Conservation (phyloP, 2,797 vertebrate genomes). For the Hydrocynus forskahlii region DNA sequence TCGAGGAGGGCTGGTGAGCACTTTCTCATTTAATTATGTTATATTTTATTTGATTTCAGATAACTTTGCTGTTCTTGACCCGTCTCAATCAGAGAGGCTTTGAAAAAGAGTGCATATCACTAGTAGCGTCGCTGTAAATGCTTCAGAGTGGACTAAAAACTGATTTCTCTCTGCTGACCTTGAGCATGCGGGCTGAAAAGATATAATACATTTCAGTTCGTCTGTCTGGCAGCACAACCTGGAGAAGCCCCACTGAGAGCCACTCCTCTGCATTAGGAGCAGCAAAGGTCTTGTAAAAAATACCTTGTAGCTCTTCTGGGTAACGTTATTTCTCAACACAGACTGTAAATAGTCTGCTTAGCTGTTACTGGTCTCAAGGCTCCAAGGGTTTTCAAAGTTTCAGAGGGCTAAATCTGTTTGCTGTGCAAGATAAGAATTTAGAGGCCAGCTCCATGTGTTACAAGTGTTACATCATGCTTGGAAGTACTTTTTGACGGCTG, state of each 20-base stretch:
- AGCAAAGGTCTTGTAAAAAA: conserved; percentile 18
- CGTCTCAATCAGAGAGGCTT: neutral
- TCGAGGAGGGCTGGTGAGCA: conserved; percentile 86
- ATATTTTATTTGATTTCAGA: neutral
- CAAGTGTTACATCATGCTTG: neutral
- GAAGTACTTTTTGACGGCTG: neutral
- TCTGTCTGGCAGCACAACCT: conserved; percentile 4
- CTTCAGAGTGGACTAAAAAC: neutral
- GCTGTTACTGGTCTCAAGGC: neutral
- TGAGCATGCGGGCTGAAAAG: neutral
- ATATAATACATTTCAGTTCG: neutral
- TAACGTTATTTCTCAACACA: conserved; percentile 29
- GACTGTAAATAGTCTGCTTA: conserved; percentile 21
- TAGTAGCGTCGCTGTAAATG: neutral
- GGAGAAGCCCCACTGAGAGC: conserved; percentile 13
- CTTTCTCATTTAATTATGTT: neutral
- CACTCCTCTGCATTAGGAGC: conserved; percentile 4
- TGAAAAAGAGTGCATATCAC: neutral
- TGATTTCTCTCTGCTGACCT: neutral
- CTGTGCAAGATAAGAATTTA: neutral
- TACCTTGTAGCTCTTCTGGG: conserved; percentile 7
- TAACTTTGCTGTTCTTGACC: neutral
- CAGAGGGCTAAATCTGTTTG: conserved; percentile 15
- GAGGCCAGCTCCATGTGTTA: neutral
- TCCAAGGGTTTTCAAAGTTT: neutral